Evolutionary conservation across 2,797 vertebrate species (phyloP).

Genomic region (Molossus alvarezi): DNA sequence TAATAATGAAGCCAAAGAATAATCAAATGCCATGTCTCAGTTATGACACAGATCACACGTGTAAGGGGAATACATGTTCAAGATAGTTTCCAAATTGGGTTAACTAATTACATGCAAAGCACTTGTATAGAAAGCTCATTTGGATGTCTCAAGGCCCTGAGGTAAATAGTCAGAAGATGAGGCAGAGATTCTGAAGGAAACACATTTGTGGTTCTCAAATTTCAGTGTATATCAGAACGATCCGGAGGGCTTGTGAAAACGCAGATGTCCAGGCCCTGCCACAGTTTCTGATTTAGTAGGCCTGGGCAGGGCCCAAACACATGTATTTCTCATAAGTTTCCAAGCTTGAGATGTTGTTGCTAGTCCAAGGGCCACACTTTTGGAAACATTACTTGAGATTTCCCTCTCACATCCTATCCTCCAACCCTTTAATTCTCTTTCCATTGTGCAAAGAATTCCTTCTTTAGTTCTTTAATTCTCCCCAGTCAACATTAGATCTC

Average conservation of each 20-base stretch:
- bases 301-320: background rate
- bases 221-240: background rate
- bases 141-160: background rate
- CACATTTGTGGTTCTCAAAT: background rate
- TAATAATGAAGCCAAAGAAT: background rate
- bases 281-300: background rate
- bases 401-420: background rate
- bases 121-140: background rate
- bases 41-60: background rate
- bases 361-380: background rate
- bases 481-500: background rate
- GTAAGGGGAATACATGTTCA: background rate
- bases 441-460: background rate
- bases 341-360: background rate
- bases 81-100: background rate
- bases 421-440: background rate
- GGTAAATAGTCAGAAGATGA: background rate
- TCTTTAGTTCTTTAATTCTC: background rate
- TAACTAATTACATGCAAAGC: background rate
- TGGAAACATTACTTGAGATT: background rate
- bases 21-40: background rate
- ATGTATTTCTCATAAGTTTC: background rate
- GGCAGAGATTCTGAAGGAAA: background rate
- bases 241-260: background rate
- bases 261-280: accelerated